A percentile compares a stretch with the other conserved stretches of the same genome.
Evolutionary conservation across 2,797 vertebrate genomes (phyloP).

Genomic region (Acanthurus leucopareius): DNA sequence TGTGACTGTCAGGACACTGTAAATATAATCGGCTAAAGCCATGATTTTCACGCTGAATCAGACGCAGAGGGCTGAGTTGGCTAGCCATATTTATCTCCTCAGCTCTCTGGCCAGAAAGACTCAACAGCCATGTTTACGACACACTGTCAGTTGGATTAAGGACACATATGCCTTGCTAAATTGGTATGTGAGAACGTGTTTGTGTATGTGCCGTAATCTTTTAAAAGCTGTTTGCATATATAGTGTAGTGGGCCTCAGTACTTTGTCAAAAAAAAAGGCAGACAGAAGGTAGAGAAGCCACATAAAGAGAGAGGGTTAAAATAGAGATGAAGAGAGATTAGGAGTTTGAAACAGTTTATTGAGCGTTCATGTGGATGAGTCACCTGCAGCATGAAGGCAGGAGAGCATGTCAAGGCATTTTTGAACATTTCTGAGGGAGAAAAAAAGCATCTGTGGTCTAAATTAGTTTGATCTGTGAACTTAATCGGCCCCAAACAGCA

Average conservation of each 20-base stretch:
- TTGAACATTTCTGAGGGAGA: conserved; percentile 9
- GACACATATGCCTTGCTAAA: conserved; percentile 72
- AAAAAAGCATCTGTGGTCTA: conserved; percentile 48
- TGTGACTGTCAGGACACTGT: conserved; percentile 65
- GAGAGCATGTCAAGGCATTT: conserved; percentile 50
- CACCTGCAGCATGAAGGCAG: conserved; percentile 43
- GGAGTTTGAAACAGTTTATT: conserved; percentile 56
- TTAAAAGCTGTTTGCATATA: conserved; percentile 62
- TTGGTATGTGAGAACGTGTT: conserved; percentile 54
- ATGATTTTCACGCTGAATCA: conserved; percentile 73
- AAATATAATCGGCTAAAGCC: conserved; percentile 71
- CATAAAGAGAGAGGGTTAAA: conserved; percentile 32
- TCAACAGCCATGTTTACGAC: conserved; percentile 69
- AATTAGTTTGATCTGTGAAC: conserved; percentile 64
- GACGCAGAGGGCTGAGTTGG: conserved; percentile 60
- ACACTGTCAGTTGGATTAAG: conserved; percentile 71
- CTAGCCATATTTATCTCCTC: conserved; percentile 67
- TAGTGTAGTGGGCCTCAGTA: conserved; percentile 17
- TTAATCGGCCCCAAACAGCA: conserved; percentile 50
- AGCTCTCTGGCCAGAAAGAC: conserved; percentile 66
- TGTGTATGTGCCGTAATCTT: conserved; percentile 52
- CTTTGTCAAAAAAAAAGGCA: conserved; percentile 22
- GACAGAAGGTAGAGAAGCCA: conserved; percentile 19
- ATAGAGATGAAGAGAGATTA: conserved; percentile 45
- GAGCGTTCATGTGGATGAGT: conserved; percentile 50